phyloP scores from a whole-genome alignment of 2,113 vertebrate genomes.

The Suricata suricatta region DNA sequence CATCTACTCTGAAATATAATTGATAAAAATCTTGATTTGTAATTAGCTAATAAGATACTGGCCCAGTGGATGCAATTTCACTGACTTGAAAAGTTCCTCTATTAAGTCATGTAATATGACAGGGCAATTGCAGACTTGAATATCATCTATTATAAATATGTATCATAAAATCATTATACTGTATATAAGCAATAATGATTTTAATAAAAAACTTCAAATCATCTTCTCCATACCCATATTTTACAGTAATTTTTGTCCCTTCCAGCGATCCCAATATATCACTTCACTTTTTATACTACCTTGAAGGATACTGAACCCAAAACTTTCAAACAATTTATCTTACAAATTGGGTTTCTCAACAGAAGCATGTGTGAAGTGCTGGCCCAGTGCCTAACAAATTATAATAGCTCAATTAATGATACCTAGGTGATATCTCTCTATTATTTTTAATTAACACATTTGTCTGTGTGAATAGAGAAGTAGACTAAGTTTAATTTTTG shows the following conservation, averaged over 20 bases:
- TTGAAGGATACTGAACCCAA: neutral
- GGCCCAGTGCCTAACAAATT: neutral
- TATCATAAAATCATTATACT: neutral
- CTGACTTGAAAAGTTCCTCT: neutral
- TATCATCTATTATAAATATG: neutral
- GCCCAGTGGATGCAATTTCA: neutral
- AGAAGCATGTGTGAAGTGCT: neutral
- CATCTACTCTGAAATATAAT: neutral
- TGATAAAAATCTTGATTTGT: neutral
- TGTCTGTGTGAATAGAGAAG: neutral
- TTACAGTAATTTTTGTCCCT: neutral
- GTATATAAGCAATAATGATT: neutral
- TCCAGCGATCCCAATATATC: neutral
- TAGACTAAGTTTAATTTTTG: neutral
- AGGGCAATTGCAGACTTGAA: neutral
- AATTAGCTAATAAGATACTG: neutral
- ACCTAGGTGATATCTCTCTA: neutral
- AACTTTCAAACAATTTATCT: neutral
- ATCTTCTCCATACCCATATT: neutral
- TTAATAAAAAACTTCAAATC: neutral
- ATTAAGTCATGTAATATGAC: neutral
- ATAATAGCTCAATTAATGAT: neutral
- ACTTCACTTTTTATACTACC: neutral
- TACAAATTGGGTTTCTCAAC: neutral
- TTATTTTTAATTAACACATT: neutral